A percentile compares a stretch with the other conserved stretches of the same genome.
These are phyloP conservation scores for Diaperis boleti DNA, from an alignment of 2,888 invertebrate genomes.

Conservation along the genomic window DNA sequence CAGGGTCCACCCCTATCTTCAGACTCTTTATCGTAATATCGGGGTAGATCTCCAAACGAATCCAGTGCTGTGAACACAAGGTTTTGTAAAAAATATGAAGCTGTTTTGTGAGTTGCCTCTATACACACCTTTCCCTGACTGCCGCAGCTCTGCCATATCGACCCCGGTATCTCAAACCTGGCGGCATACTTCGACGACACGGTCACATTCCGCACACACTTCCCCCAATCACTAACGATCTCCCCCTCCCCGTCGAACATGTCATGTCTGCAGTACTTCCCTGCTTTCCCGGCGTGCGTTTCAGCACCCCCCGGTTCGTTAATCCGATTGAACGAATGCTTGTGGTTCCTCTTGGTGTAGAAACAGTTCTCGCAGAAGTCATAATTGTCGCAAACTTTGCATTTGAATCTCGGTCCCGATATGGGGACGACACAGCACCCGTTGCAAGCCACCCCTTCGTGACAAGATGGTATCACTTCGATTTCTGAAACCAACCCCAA, in stretches of 20 bases:
- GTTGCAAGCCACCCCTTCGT: slow-evolving; percentile 73
- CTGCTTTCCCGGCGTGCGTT: slow-evolving; percentile 74
- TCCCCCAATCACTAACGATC: slow-evolving; percentile 87
- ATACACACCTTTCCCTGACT: slow-evolving; percentile 76
- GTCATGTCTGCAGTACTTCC: slow-evolving; percentile 70
- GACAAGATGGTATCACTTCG: slow-evolving; percentile 80
- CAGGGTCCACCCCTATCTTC: slow-evolving; percentile 82
- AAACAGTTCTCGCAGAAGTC: slow-evolving; percentile 81
- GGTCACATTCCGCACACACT: slow-evolving; percentile 85
- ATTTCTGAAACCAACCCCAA: slow-evolving; percentile 90
- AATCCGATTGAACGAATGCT: slow-evolving; percentile 76
- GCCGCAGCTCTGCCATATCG: slow-evolving; percentile 91
- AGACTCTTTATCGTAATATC: slow-evolving; percentile 86
- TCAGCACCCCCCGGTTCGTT: slow-evolving; percentile 71
- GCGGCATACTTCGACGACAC: slow-evolving; percentile 89
- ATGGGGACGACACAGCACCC: slow-evolving; percentile 74
- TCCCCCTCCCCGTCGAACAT: slow-evolving; percentile 69
- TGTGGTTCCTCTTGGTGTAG: slow-evolving; percentile 74
- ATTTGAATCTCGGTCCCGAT: slow-evolving; percentile 76
- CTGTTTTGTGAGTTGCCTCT: no score
- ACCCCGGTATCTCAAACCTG: slow-evolving; percentile 82
- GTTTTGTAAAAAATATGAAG: no score
- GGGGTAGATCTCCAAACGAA: slow-evolving; percentile 88
- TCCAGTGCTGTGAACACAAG: slow-evolving; percentile 84
- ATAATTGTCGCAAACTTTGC: slow-evolving; percentile 80